phyloP scores from a whole-genome alignment of 1,140 invertebrate genomes.

The Ylistrum balloti region DNA sequence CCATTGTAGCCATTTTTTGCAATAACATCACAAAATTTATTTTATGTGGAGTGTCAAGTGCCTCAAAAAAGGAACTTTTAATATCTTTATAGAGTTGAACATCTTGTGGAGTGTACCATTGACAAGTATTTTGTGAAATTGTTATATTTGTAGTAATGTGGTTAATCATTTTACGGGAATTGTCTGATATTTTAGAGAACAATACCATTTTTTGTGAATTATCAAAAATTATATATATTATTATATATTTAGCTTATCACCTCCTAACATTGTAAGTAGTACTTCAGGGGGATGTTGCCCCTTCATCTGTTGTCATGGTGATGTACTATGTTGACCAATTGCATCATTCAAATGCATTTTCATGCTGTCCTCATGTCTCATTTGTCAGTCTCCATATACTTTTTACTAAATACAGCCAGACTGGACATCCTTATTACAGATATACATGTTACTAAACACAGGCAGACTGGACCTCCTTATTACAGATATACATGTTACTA shows the following conservation, averaged over 20 bases:
- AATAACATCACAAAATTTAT: conserved; percentile 40
- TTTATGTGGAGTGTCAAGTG: conserved; percentile 33
- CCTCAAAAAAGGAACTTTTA: conserved; percentile 39
- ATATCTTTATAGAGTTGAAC: neutral
- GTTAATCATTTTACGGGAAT: neutral
- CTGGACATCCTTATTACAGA: neutral
- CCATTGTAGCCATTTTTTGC: neutral
- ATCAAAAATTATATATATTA: conserved; percentile 29
- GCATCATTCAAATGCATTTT: neutral
- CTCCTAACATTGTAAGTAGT: conserved; percentile 19
- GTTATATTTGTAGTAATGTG: conserved; percentile 39
- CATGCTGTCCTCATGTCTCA: neutral
- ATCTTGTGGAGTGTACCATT: neutral
- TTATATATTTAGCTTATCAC: conserved; percentile 40
- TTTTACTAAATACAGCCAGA: neutral
- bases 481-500: neutral
- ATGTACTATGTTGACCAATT: conserved; percentile 39
- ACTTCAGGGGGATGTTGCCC: neutral
- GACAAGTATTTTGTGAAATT: conserved; percentile 28
- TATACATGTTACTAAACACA: neutral
- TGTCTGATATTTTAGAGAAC: conserved; percentile 39
- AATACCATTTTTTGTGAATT: conserved; percentile 40
- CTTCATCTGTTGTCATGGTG: conserved; percentile 37
- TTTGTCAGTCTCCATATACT: neutral
- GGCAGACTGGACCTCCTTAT: too few relatives aligned